phyloP scores from a whole-genome alignment of 2,888 invertebrate genomes.

The Amorpha juglandis region DNA sequence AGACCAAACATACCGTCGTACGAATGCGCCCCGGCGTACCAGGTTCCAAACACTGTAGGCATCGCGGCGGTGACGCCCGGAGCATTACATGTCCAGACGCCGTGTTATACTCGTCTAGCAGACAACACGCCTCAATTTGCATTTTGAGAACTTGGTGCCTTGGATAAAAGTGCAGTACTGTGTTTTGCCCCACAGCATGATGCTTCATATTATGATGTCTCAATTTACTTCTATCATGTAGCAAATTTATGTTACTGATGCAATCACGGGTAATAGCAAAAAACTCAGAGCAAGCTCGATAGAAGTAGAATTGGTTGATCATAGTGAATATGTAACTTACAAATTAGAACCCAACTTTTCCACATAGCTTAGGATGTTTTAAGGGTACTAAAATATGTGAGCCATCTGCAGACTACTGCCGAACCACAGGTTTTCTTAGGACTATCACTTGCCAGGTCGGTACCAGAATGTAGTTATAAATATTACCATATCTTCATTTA shows the following conservation, averaged over 20 bases:
- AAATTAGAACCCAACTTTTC: conserved; percentile 38
- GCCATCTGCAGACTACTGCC: conserved; percentile 44
- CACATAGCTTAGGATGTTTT: conserved; percentile 34
- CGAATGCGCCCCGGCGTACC: conserved; percentile 61
- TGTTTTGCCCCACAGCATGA: conserved; percentile 38
- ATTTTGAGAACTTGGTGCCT: conserved; percentile 9
- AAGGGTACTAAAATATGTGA: conserved; percentile 36
- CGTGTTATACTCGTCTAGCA: background rate
- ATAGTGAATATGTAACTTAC: conserved; percentile 52
- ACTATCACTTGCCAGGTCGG: conserved; percentile 40
- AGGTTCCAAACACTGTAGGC: conserved; percentile 40
- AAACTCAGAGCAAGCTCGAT: background rate
- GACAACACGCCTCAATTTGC: background rate
- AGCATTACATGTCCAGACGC: background rate
- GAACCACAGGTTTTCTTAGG: conserved; percentile 41
- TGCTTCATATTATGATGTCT: conserved; percentile 37
- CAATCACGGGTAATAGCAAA: background rate
- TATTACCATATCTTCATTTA: conserved; percentile 32
- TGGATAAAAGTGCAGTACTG: conserved; percentile 19
- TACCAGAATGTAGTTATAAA: conserved; percentile 39
- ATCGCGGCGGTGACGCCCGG: conserved; percentile 27
- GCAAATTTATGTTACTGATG: background rate
- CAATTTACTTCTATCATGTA: conserved; percentile 42
- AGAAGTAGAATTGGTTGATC: conserved; percentile 11
- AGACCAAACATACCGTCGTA: conserved; percentile 73